Evolutionary conservation across 2,888 invertebrate species (phyloP), one percentile per base, ranked within the genome.

Genomic region (Liodrosophila aerea): DNA sequence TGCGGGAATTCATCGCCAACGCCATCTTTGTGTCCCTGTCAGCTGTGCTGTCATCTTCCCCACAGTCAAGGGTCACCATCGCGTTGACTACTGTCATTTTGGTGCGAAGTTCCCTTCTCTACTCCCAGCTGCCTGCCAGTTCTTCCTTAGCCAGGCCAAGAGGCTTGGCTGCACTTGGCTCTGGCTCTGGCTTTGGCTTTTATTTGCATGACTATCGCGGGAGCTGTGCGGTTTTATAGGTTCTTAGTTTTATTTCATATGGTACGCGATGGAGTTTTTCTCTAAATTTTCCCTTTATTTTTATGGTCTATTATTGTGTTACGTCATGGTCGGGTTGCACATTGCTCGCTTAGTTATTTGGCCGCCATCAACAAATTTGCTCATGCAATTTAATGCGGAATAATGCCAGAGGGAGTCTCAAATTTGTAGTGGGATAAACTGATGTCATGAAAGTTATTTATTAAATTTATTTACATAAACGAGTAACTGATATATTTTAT

Each of bases 191-290:
- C 33, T 53, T 60, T 59, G 44, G 40, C 65, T 60, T 61, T 72
- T 76, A 74, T 74, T 74, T 76, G 69, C 74, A 74, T 72, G 64
- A 40, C 45, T 41, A 53, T 47, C 73, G 56, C 62, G 76, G 64
- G 76, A 76, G 69, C 49, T 56, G 61, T 68, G 73, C 46, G 60
- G 72, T 64, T 76, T 74, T 76, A 74, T 72, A 68, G 76, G 59
- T 63, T 72, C 61, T 68, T 60, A 68, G 76, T 72, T 76, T 76
- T 73, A 68, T 73, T 76, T 64, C 58, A 59, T 63, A 73, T 67
- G n/a, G 33, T 15, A 50, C 71, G 59, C 71, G 52, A 57, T 61
- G 67, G 43, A 46, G 36, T 46, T 49, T 43, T 13, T 43, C 16
- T 37, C 37, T 37, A 11, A n/a, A 16, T 30, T 22, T 11, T 39